phyloP scores from a whole-genome alignment of 64 coral and sea anemone genomes.

The Astreopora myriophthalma region DNA sequence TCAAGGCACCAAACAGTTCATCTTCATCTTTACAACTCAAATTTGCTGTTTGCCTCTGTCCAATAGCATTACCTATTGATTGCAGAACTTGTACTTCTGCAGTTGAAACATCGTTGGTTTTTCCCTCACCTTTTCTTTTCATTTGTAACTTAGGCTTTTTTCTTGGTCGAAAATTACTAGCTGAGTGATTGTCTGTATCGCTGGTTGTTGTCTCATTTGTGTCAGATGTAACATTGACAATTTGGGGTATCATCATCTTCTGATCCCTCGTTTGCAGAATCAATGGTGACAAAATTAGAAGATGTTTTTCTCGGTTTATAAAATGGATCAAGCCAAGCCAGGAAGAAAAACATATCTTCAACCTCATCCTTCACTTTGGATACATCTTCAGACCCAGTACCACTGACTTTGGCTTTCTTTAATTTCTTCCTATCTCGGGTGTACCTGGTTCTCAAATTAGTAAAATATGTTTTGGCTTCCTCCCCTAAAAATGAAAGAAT shows the following conservation, averaged over 20 bases:
- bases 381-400: not conserved
- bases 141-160: conserved; percentile 6
- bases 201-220: not conserved
- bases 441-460: conserved; percentile 47
- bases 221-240: not conserved
- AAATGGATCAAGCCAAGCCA: conserved; percentile 46
- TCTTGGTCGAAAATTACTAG: conserved; percentile 12
- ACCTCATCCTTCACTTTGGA: conserved; percentile 3
- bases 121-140: not conserved
- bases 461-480: conserved; percentile 40
- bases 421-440: conserved; percentile 51
- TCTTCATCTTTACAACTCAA: conserved; percentile 13
- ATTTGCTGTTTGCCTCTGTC: not conserved
- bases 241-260: conserved; percentile 12
- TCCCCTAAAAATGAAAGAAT: conserved; percentile 18
- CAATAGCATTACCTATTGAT: not conserved
- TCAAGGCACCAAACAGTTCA: conserved; percentile 30
- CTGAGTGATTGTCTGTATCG: not conserved
- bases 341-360: conserved; percentile 17
- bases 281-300: conserved; percentile 4
- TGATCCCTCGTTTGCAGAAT: conserved; percentile 37
- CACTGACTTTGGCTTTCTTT: conserved; percentile 7
- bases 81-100: conserved; percentile 21
- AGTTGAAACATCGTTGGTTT: conserved; percentile 18
- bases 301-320: conserved; percentile 44